Evolutionary conservation across 2,113 vertebrate species (phyloP).

Genomic region (Nannobrachium achirus): DNA sequence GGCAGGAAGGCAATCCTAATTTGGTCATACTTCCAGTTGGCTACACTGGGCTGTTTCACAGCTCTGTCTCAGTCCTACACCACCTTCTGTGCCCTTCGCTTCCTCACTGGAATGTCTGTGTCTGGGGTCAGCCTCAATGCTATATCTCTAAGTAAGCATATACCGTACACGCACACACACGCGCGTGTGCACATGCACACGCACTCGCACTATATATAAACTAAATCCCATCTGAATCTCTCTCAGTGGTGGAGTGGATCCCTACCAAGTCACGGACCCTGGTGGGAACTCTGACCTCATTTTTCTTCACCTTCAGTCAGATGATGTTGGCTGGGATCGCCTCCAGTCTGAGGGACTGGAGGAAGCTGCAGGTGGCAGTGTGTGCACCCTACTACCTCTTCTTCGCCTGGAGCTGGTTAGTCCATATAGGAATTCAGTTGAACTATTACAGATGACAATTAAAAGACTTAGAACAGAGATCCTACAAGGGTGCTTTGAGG

Average conservation of each 20-base stretch:
- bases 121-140: slow-evolving; percentile 87
- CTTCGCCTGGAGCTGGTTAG: slow-evolving; percentile 92
- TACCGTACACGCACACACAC: too few relatives aligned
- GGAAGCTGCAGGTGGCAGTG: slow-evolving; percentile 87
- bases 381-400: slow-evolving; percentile 83
- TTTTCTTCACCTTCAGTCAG: slow-evolving; percentile 89
- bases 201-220: not conserved
- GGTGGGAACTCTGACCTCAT: slow-evolving; percentile 83
- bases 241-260: slow-evolving; percentile 91
- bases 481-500: not conserved
- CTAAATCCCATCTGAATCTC: not conserved
- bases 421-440: not conserved
- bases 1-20: slow-evolving; percentile 82
- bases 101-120: slow-evolving; percentile 86
- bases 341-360: slow-evolving; percentile 88
- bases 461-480: too few relatives aligned
- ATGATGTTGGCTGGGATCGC: slow-evolving; percentile 87
- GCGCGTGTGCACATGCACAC: too few relatives aligned
- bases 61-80: slow-evolving; percentile 81
- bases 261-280: slow-evolving; percentile 84
- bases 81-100: slow-evolving; percentile 83
- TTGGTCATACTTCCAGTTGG: slow-evolving; percentile 87
- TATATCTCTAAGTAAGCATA: slow-evolving; percentile 82
- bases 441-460: not conserved
- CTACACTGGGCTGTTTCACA: slow-evolving; percentile 73